Evolutionary conservation across 2,113 vertebrate genomes (phyloP), one percentile per base, ranked within the genome.

Genomic region (Tympanuchus pallidicinctus): DNA sequence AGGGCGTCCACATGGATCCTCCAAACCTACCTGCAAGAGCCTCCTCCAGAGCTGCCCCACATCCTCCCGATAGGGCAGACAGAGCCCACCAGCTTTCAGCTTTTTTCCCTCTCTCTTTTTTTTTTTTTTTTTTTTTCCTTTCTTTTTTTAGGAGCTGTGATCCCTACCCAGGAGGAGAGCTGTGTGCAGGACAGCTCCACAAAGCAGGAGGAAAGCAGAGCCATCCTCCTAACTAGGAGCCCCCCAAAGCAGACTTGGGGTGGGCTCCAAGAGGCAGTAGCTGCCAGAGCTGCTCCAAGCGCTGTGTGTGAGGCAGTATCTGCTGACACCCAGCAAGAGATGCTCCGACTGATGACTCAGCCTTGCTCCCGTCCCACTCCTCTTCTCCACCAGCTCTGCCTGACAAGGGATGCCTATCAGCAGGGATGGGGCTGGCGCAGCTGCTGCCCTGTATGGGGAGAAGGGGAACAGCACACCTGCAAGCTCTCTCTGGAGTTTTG

Each of bases 401-500:
- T 5, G 10, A 32, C 43, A 21, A 38, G 19, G 34, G 54, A 11
- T 28, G 24, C 40, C 61, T 7, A 0, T 8, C 71, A 25, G 59
- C 3, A 0, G 48, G 27, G n/a, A n/a, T 4, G 1, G 2, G n/a
- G 6, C 30, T 25, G 40, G 11, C 24, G 11, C 15, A 63, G 69
- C n/a, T 20, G 17, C 47, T 38, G 21, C 60, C 15, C 13, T 40
- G 27, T 25, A 30, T 8, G 11, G 63, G 10, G 5, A 60, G n/a
- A 65, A 30, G 30, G 38, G 27, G 63, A 40, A 28, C 38, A 30
- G 2, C 10, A 10, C 66, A 21, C 24, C 73, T 14, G 50, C 81
- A 52, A 57, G 7, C 16, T 16, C 21, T 45, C 13, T 1, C 0
- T 22, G 36, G 36, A 34, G 16, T 56, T 32, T 16, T 32, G 28